Conservation (phyloP, 2,113 vertebrate genomes). For the Mustelus asterias region DNA sequence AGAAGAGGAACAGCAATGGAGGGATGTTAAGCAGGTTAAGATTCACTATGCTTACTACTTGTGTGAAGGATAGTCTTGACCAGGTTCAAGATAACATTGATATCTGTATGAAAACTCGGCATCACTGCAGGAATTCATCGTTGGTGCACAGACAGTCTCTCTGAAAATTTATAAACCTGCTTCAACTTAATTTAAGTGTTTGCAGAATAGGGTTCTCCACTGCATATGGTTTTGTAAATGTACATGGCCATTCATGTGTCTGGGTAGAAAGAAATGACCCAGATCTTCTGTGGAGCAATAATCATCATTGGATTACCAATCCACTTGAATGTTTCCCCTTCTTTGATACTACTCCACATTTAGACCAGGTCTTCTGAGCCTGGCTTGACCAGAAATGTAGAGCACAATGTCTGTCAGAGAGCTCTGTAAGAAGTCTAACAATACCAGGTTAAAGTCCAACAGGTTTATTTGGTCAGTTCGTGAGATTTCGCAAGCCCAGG, state of each 20-base stretch:
- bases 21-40: neutral
- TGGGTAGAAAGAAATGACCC: neutral
- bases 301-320: too few species aligned
- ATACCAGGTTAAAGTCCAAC: too few species aligned
- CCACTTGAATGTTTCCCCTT: too few species aligned
- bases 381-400: too few species aligned
- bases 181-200: neutral
- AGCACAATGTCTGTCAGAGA: too few species aligned
- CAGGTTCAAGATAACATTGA: neutral
- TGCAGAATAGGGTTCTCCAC: neutral
- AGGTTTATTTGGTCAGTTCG: too few species aligned
- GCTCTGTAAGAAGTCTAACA: too few species aligned
- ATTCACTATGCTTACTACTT: neutral
- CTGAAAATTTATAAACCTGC: neutral
- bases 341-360: too few species aligned
- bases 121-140: neutral
- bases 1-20: neutral
- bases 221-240: neutral
- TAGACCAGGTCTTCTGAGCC: too few species aligned
- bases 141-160: neutral
- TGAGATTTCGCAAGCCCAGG: too few species aligned
- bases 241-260: neutral
- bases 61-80: neutral
- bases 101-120: neutral
- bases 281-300: too few species aligned